phyloP scores from a whole-genome alignment of 1,140 invertebrate species.

The Micrasema longulum region DNA sequence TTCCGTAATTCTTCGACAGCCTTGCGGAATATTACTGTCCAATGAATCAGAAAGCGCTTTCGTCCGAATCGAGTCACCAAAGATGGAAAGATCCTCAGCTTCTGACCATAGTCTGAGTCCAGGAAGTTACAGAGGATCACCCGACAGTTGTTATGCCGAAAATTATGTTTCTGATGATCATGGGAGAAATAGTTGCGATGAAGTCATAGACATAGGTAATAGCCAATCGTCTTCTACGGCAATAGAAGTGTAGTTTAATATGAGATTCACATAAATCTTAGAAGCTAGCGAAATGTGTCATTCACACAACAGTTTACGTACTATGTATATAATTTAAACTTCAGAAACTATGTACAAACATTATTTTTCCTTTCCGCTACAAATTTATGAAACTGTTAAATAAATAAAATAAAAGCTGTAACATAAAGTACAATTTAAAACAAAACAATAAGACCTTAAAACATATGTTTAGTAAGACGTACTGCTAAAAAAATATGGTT shows the following conservation, averaged over 20 bases:
- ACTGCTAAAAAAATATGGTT: no score
- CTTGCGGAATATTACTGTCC: slow-evolving; percentile 44
- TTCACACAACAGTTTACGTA: no score
- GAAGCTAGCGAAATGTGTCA: no score
- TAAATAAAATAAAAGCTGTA: no score
- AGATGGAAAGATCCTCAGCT: slow-evolving; percentile 26
- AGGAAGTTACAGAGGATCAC: slow-evolving; percentile 43
- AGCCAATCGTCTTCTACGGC: slow-evolving; percentile 23
- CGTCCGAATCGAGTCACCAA: slow-evolving; percentile 7
- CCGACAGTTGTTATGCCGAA: slow-evolving; percentile 46
- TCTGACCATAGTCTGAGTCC: slow-evolving; percentile 48
- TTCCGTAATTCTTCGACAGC: slow-evolving; percentile 41
- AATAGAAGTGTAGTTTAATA: slow-evolving; percentile 7
- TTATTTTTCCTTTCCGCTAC: no score
- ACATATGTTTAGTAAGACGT: no score
- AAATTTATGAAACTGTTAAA: no score
- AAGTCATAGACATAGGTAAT: slow-evolving; percentile 35
- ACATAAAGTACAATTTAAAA: no score
- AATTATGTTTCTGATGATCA: slow-evolving; percentile 26
- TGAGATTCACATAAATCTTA: neutral
- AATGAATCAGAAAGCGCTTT: slow-evolving; percentile 25
- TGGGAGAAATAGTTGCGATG: slow-evolving; percentile 36
- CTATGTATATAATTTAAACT: no score
- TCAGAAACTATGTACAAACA: no score
- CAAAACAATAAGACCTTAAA: no score